phyloP scores from a whole-genome alignment of 2,888 invertebrate species.

The Lasioglossum lativentre region DNA sequence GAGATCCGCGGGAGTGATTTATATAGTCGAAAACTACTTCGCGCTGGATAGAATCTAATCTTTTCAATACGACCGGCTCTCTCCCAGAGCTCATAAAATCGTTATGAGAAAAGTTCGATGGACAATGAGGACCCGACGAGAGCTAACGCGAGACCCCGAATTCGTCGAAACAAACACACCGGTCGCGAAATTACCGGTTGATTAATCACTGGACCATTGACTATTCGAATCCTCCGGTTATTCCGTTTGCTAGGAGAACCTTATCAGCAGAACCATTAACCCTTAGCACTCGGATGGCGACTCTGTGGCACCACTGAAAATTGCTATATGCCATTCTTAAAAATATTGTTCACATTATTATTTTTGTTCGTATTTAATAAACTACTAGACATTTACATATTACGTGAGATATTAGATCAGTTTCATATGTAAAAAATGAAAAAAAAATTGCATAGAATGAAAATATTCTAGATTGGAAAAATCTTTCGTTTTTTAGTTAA shows the following conservation, averaged over 20 bases:
- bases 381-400: too few species aligned
- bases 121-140: background rate
- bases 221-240: background rate
- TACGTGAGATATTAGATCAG: too few species aligned
- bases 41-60: slow-evolving; percentile 21
- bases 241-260: background rate
- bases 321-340: too few species aligned
- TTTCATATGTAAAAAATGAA: too few species aligned
- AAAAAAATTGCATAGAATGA: too few species aligned
- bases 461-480: too few species aligned
- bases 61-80: background rate
- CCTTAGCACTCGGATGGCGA: too few species aligned
- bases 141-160: background rate
- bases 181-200: background rate
- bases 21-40: slow-evolving; percentile 56
- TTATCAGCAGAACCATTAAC: background rate
- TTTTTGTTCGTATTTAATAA: too few species aligned
- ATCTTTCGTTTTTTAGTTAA: too few species aligned
- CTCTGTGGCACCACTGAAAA: too few species aligned
- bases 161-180: background rate
- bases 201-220: background rate
- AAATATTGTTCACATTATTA: too few species aligned
- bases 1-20: slow-evolving; percentile 59
- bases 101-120: background rate
- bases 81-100: background rate